These are phyloP conservation scores for Entomyzon cyanotis DNA, from an alignment of 2,113 vertebrate genomes.

Conservation along the genomic window DNA sequence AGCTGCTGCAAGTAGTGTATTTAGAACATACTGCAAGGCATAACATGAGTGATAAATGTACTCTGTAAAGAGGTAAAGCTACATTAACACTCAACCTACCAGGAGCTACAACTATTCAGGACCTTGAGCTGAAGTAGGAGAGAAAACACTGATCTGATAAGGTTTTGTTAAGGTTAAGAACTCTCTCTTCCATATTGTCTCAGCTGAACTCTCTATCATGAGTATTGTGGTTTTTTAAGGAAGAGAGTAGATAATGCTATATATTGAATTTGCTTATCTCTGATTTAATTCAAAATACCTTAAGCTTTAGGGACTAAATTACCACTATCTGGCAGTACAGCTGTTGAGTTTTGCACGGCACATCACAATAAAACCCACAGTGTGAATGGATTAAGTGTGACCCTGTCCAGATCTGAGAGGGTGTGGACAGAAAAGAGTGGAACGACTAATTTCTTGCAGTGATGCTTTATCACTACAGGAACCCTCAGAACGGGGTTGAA, in stretches of 20 bases:
- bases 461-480: neutral
- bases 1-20: neutral
- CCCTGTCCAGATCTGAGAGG: neutral
- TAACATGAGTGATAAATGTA: neutral
- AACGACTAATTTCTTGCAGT: neutral
- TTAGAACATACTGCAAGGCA: neutral
- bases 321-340: neutral
- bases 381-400: neutral
- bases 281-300: neutral
- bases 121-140: constrained; percentile 3
- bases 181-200: neutral
- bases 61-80: neutral
- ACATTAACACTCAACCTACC: constrained; percentile 10
- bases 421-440: neutral
- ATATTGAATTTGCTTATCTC: neutral
- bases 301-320: neutral
- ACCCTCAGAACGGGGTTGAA: neutral
- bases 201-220: neutral
- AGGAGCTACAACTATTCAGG: neutral
- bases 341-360: neutral
- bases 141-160: constrained; percentile 6
- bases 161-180: constrained; percentile 41
- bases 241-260: neutral
- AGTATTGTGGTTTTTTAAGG: neutral
- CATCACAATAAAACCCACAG: neutral